Evolutionary conservation across 2,113 vertebrate species (phyloP).

Genomic region (Condylura cristata): DNA sequence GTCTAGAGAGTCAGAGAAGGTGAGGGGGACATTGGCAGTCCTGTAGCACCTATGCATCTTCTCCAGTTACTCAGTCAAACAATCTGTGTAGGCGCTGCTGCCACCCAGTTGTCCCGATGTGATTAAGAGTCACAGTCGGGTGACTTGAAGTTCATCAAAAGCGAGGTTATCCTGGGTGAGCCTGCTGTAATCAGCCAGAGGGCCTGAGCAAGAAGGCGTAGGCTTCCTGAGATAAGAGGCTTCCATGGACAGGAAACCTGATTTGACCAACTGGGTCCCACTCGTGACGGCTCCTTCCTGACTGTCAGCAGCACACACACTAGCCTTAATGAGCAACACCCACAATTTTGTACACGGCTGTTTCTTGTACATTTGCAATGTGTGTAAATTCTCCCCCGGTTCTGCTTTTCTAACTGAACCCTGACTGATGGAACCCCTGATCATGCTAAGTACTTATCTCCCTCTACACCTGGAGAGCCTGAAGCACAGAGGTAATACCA

Average conservation of each 20-base stretch:
- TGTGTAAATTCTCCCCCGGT: not conserved
- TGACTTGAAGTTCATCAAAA: conserved; percentile 2
- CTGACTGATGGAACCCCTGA: not conserved
- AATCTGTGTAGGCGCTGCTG: not conserved
- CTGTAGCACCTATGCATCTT: not conserved
- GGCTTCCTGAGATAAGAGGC: not conserved
- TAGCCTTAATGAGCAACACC: not conserved
- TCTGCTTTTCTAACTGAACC: not conserved
- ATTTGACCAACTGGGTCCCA: not conserved
- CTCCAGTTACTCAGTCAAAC: not conserved
- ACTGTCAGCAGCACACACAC: not conserved
- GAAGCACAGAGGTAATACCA: not conserved
- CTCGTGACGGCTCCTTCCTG: not conserved
- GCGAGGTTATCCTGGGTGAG: not conserved
- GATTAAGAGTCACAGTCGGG: not conserved
- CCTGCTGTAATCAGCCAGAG: not conserved
- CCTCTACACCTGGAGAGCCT: not conserved
- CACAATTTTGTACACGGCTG: not conserved
- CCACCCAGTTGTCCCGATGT: not conserved
- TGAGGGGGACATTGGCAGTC: not conserved
- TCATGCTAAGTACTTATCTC: not conserved
- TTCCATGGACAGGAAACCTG: not conserved
- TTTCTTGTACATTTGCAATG: not conserved
- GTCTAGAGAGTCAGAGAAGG: not conserved
- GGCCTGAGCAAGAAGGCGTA: not conserved